These are phyloP conservation scores for Xenopus tropicalis DNA, from an alignment of 2,113 vertebrate species.

Conservation along the genomic window UCB_Xtro_10.0 CM004446.2:143335001-143335500, in stretches of 20 bases:
- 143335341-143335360: constrained; percentile 66
- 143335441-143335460: constrained; percentile 66
- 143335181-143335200: too few relatives aligned
- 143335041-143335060: too few relatives aligned
- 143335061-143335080: too few relatives aligned
- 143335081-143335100: too few relatives aligned
- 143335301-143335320: constrained; percentile 69
- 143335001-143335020: too few relatives aligned
- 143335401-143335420: constrained; percentile 67
- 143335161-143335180: too few relatives aligned
- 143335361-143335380: constrained; percentile 53
- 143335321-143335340: constrained; percentile 71
- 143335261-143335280: constrained; percentile 81
- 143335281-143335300: constrained; percentile 60
- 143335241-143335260: constrained; percentile 55
- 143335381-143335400: constrained; percentile 74
- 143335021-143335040: too few relatives aligned
- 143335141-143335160: too few relatives aligned
- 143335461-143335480: constrained; percentile 61
- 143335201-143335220: background rate
- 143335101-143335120: too few relatives aligned
- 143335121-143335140: too few relatives aligned
- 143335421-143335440: constrained; percentile 63
- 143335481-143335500: constrained; percentile 66
- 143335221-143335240: background rate